Evolutionary conservation across 2,888 invertebrate species (phyloP).

Genomic region (Ctena decussata): DNA sequence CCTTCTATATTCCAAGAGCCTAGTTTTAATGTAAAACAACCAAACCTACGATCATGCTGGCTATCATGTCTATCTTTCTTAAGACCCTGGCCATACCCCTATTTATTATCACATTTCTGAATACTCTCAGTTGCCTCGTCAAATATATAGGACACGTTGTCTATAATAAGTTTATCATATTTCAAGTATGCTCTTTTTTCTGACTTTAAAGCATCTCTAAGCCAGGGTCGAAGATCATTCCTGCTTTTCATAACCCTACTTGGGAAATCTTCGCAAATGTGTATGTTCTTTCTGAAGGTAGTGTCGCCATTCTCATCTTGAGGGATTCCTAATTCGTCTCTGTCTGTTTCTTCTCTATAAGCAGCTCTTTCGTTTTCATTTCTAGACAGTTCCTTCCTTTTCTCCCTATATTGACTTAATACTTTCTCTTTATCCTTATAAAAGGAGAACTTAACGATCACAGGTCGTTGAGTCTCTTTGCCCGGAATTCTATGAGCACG

Average conservation of each 20-base stretch:
- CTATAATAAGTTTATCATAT: neutral
- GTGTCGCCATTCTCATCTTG: no score
- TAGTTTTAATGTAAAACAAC: no score
- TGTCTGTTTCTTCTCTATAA: no score
- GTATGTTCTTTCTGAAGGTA: neutral
- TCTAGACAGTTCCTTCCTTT: no score
- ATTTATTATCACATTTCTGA: neutral
- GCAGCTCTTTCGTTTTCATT: no score
- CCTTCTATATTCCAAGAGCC: no score
- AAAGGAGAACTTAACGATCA: no score
- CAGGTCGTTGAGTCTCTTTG: no score
- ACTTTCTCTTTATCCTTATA: no score
- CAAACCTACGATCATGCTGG: neutral
- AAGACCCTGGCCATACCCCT: neutral
- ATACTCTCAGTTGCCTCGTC: neutral
- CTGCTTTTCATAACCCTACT: neutral
- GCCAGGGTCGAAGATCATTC: no score
- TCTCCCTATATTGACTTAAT: no score
- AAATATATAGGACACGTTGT: neutral
- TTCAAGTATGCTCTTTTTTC: neutral
- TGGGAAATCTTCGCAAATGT: neutral
- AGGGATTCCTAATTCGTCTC: neutral
- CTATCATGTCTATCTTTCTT: neutral
- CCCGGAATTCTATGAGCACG: conserved; percentile 38
- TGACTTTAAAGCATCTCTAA: neutral